Conservation (phyloP, 2,888 invertebrate species). For the Thyatira batis region DNA sequence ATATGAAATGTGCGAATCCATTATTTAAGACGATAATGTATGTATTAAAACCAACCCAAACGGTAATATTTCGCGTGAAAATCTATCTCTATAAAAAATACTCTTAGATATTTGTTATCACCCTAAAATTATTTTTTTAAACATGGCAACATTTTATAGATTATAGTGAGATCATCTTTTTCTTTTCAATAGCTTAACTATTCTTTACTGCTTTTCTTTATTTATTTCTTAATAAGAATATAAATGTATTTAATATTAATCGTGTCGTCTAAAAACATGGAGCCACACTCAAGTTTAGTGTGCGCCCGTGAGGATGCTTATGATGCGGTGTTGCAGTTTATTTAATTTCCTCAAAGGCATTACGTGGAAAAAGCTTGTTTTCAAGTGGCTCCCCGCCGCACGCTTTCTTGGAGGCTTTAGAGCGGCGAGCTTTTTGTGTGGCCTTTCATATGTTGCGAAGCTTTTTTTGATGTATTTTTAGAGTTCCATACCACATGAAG, state of each 20-base stretch:
- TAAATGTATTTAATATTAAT: neutral
- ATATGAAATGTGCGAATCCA: constrained; percentile 43
- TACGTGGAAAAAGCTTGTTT: constrained; percentile 75
- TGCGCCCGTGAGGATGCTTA: constrained; percentile 63
- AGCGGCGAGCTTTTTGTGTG: constrained; percentile 22
- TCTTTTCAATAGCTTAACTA: no score
- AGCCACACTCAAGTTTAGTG: constrained; percentile 25
- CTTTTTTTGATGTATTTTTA: constrained; percentile 18
- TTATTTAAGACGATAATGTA: constrained; percentile 20
- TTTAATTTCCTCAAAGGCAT: constrained; percentile 80
- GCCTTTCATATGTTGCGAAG: constrained; percentile 30
- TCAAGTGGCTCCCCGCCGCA: constrained; percentile 49
- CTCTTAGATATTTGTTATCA: no score
- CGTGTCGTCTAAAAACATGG: constrained; percentile 27
- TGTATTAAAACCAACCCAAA: no score
- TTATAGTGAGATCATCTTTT: no score
- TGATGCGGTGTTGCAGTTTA: constrained; percentile 79
- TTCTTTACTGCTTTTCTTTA: no score
- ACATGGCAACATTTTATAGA: no score
- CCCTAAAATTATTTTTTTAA: no score
- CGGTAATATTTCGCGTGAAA: no score
- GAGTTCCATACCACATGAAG: no score
- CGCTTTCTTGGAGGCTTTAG: constrained; percentile 7
- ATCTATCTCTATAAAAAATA: no score
- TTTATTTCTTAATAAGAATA: no score